Evolutionary conservation across 2,113 vertebrate species (phyloP), one percentile per base, ranked within the genome.

Genomic region (Marmota monax): DNA sequence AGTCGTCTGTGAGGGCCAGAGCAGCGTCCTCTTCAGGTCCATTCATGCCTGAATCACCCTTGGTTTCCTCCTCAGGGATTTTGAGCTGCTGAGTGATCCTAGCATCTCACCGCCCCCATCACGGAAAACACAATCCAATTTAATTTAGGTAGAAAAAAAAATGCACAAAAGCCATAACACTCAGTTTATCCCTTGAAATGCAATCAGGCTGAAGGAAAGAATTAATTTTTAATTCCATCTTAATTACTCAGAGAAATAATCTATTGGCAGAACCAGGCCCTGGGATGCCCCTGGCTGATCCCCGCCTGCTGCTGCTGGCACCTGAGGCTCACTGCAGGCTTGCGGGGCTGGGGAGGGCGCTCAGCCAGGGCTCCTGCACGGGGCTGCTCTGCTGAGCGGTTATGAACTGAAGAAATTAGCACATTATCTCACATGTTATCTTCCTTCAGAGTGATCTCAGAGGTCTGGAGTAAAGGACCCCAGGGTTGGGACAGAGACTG

Each of bases 151-250:
- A 98, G 97, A 27, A 87, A 95, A 96, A 95, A 96, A 98, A 93
- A 88, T 92, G 80, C 97, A 98, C 97, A 97, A 96, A 76, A 94
- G 95, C 98, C 94, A 45, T 91, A 96, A 98, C 98, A 98, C 84
- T 16, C 2, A n/a, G 96, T 98, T 98, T 97, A 98, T 98, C 98
- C 98, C 94, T 73, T 97, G 90, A 97, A 98, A 98, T 96, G 7
- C 1, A 4, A 97, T 98, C 56, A 34, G 67, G 48, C 96, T 97
- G 96, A 97, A 98, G 97, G 97, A 97, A 96, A 97, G 97, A 99
- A 99, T 99, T 99, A 98, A 99, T 98, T 98, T 99, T 99, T 99
- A 99, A 99, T 98, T 98, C 98, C 97, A 97, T 98, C 98, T 98
- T 99, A 99, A 99, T 99, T 99, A 98, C 98, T 98, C 86, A 18